Evolutionary conservation across 2,888 invertebrate species (phyloP).

Genomic region (Phorcus lineatus): DNA sequence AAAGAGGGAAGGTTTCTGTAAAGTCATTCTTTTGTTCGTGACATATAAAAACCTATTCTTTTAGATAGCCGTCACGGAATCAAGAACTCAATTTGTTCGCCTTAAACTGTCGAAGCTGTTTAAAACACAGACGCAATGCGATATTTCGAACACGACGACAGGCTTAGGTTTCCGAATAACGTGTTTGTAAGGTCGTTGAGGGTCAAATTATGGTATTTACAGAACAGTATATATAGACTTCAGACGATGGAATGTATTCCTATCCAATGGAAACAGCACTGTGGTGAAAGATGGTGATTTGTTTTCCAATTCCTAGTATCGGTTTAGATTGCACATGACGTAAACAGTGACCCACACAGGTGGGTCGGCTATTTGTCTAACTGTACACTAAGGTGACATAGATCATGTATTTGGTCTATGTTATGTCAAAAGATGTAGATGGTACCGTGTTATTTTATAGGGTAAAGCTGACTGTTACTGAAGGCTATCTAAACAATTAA

Average conservation of each 20-base stretch:
- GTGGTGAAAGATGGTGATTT: background rate
- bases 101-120: background rate
- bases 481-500: too few species aligned
- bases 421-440: too few species aligned
- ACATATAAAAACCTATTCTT: background rate
- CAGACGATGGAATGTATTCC: background rate
- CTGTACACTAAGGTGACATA: too few species aligned
- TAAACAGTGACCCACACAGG: background rate
- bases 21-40: background rate
- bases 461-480: too few species aligned
- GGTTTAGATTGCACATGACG: background rate
- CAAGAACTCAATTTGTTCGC: background rate
- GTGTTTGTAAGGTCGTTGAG: background rate
- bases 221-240: background rate
- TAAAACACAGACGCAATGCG: too few species aligned
- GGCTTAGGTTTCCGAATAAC: background rate
- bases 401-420: too few species aligned
- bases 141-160: background rate
- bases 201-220: slow-evolving; percentile 3
- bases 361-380: too few species aligned
- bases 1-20: too few species aligned
- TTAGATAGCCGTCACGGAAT: background rate
- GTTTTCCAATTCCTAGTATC: background rate
- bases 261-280: background rate
- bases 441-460: too few species aligned